These are phyloP conservation scores for Oxyura jamaicensis DNA, from an alignment of 2,113 vertebrate species.

Conservation along the genomic window DNA sequence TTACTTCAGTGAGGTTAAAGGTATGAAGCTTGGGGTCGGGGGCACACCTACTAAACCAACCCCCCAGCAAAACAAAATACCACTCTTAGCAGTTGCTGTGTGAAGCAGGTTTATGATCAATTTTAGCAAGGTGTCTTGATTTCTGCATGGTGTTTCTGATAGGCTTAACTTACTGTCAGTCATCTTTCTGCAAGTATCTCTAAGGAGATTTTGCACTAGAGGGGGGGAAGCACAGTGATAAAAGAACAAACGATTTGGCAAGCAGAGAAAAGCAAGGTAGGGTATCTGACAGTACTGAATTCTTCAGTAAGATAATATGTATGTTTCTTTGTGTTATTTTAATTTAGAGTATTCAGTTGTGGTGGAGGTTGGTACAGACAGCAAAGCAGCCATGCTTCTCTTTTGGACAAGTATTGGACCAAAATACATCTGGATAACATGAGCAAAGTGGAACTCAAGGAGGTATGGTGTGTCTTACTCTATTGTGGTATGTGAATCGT, in stretches of 20 bases:
- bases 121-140: neutral
- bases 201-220: neutral
- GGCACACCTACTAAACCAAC: neutral
- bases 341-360: slow-evolving; percentile 84
- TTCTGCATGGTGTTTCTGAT: neutral
- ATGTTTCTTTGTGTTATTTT: slow-evolving; percentile 4
- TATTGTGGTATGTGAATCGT: neutral
- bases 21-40: neutral
- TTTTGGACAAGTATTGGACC: slow-evolving; percentile 95
- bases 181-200: neutral
- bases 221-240: neutral
- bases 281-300: fast-evolving
- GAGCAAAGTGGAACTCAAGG: slow-evolving; percentile 88
- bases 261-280: neutral
- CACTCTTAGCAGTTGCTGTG: neutral
- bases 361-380: slow-evolving; percentile 89
- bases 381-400: slow-evolving; percentile 85
- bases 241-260: neutral
- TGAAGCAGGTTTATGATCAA: neutral
- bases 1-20: neutral
- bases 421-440: slow-evolving; percentile 90
- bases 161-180: neutral
- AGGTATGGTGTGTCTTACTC: slow-evolving; percentile 74
- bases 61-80: neutral
- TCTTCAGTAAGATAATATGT: neutral